Conservation (phyloP, 35 echinoderm and acorn worm species). For the Ophiothrix spiculata region DNA sequence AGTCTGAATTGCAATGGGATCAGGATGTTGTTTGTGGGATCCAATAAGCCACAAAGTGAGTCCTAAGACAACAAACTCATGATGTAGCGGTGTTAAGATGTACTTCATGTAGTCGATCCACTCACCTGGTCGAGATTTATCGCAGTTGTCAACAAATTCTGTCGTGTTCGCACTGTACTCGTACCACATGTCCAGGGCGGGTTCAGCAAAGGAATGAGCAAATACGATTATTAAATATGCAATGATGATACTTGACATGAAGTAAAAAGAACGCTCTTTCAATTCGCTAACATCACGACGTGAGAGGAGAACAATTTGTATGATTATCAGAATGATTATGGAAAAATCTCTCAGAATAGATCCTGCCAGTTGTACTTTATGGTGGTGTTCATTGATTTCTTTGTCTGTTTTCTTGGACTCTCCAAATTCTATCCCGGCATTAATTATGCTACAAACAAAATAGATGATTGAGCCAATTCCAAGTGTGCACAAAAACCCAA, state of each 20-base stretch:
- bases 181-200: background rate
- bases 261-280: background rate
- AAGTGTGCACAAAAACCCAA: background rate
- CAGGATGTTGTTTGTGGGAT: too few relatives aligned
- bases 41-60: background rate
- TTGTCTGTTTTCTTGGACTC: too few relatives aligned
- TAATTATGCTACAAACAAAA: background rate
- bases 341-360: background rate
- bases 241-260: background rate
- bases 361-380: background rate
- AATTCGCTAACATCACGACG: background rate
- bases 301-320: background rate
- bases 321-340: background rate
- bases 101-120: background rate
- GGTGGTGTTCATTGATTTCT: background rate
- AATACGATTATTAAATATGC: background rate
- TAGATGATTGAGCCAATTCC: background rate
- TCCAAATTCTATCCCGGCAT: background rate
- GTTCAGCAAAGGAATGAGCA: background rate
- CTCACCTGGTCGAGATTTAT: background rate
- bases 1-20: too few relatives aligned
- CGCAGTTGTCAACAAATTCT: background rate
- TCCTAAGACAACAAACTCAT: background rate
- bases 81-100: background rate
- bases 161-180: background rate